Percentiles rank a stretch among this genome's conserved stretches.
These are phyloP conservation scores for Ornithoptera alexandrae DNA, from an alignment of 2,888 invertebrate species.

Conservation along the genomic window DNA sequence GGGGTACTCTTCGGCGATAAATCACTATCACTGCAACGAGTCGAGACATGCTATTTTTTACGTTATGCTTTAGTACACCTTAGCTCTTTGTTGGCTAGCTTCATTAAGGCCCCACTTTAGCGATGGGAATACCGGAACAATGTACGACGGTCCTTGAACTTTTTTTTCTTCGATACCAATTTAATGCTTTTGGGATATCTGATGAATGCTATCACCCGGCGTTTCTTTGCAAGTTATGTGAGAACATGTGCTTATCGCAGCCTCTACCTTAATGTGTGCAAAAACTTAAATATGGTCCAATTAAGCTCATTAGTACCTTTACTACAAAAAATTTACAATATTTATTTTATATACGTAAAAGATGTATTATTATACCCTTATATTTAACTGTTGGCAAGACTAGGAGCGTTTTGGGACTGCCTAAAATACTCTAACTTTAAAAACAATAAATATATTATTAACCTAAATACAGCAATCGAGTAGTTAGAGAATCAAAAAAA, in stretches of 20 bases:
- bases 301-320: slow-evolving; percentile 11
- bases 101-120: slow-evolving; percentile 53
- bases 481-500: no score
- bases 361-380: no score
- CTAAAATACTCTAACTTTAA: no score
- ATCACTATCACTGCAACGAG: slow-evolving; percentile 69
- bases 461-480: no score
- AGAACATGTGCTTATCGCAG: slow-evolving; percentile 50
- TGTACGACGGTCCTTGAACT: slow-evolving; percentile 45
- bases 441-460: no score
- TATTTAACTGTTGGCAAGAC: no score
- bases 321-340: neutral
- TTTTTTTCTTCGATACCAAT: slow-evolving; percentile 60
- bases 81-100: slow-evolving; percentile 65
- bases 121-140: slow-evolving; percentile 65
- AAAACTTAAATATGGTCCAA: slow-evolving; percentile 36
- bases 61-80: slow-evolving; percentile 73
- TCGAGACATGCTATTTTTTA: slow-evolving; percentile 66
- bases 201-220: slow-evolving; percentile 50
- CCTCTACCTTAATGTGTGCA: slow-evolving; percentile 35
- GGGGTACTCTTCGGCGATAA: slow-evolving; percentile 63
- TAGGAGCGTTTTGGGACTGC: no score
- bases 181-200: slow-evolving; percentile 65
- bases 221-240: slow-evolving; percentile 63
- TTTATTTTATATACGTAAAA: no score